A percentile compares a stretch with the other conserved stretches of the same genome.
phyloP scores from a whole-genome alignment of 2,797 vertebrate genomes.

The Avahi laniger region DNA sequence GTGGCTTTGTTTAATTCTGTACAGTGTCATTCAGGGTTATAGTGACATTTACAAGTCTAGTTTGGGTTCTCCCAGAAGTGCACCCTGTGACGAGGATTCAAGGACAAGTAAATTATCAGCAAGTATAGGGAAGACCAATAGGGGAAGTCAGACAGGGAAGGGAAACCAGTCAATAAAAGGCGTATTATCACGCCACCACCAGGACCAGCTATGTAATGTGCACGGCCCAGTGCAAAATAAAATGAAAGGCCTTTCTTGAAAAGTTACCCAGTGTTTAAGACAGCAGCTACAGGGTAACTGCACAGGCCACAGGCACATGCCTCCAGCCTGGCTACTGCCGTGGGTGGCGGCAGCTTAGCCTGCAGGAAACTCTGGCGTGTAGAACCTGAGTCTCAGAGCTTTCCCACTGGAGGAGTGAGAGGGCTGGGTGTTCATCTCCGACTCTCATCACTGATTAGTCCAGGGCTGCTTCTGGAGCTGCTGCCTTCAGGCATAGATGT shows the following conservation, averaged over 20 bases:
- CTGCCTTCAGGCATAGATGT: not conserved
- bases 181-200: not conserved
- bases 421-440: not conserved
- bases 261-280: not conserved
- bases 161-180: not conserved
- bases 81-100: not conserved
- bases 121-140: not conserved
- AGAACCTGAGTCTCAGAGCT: not conserved
- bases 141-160: not conserved
- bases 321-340: too few species aligned
- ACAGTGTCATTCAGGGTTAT: slow-evolving; percentile 14
- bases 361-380: not conserved
- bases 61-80: not conserved
- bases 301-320: not conserved
- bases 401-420: not conserved
- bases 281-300: not conserved
- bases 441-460: not conserved
- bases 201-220: not conserved
- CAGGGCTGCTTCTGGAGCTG: not conserved
- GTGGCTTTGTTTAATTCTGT: slow-evolving; percentile 11
- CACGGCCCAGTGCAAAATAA: not conserved
- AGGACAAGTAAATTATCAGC: slow-evolving; percentile 11
- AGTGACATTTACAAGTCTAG: not conserved
- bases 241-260: not conserved
- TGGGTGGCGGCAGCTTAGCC: not conserved